Percentiles rank a stretch among this genome's conserved stretches.
These are phyloP conservation scores for Ceratina japonica DNA, from an alignment of 1,140 invertebrate species.

Conservation along the genomic window DNA sequence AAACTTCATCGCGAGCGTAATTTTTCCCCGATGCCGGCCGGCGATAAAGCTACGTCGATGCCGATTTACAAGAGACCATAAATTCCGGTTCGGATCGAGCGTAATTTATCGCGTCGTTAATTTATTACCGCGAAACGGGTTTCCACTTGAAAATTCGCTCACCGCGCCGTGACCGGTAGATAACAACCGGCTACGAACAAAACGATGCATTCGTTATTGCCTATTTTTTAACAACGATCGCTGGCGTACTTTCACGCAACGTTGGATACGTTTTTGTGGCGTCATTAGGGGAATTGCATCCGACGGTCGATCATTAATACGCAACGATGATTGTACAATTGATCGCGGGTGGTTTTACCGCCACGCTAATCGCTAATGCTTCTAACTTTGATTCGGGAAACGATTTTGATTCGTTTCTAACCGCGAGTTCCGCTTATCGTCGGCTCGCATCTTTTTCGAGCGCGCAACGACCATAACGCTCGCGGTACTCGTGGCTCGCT, in stretches of 20 bases:
- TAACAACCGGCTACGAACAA: not conserved
- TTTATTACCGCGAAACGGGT: slow-evolving; percentile 3
- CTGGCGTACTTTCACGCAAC: not conserved
- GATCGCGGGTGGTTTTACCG: not conserved
- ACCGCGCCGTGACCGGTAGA: not conserved
- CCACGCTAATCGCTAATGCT: not conserved
- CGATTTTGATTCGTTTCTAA: slow-evolving; percentile 12
- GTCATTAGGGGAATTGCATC: slow-evolving; percentile 1
- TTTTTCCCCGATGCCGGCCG: not conserved
- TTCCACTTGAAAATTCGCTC: slow-evolving; percentile 33
- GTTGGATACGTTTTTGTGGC: no score
- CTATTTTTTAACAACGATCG: slow-evolving; percentile 2
- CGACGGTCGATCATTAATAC: slow-evolving; percentile 1
- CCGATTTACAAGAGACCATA: not conserved
- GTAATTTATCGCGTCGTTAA: slow-evolving; percentile 7
- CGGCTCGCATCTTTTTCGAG: not conserved
- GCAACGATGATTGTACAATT: not conserved
- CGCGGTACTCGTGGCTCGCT: not conserved
- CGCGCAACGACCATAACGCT: slow-evolving; percentile 6
- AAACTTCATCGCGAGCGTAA: no score
- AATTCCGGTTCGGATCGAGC: not conserved
- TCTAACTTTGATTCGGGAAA: not conserved
- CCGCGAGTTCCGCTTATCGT: not conserved
- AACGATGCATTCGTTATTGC: slow-evolving; percentile 3
- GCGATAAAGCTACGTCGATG: not conserved